These are phyloP conservation scores for Nothobranchius furzeri DNA, from an alignment of 2,113 vertebrate genomes.

Conservation along the genomic window DNA sequence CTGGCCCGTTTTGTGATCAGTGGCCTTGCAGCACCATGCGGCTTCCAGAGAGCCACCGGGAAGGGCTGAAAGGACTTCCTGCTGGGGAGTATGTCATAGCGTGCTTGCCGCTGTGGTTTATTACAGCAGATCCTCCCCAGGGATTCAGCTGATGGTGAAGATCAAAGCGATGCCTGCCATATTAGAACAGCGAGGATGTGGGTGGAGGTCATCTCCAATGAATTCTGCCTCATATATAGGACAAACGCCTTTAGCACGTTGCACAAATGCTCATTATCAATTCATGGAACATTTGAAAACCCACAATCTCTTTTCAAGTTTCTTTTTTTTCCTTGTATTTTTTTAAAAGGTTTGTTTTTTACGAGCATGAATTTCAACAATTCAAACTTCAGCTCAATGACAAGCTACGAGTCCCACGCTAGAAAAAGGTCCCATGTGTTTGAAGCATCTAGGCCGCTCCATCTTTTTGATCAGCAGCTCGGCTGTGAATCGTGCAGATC, in stretches of 20 bases:
- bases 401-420: constrained; percentile 63
- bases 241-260: constrained; percentile 66
- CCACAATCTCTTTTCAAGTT: constrained; percentile 43
- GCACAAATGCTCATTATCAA: constrained; percentile 73
- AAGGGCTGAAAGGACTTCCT: constrained; percentile 53
- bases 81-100: constrained; percentile 34
- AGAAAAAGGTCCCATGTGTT: constrained; percentile 73
- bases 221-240: constrained; percentile 67
- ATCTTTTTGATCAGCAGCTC: constrained; percentile 78
- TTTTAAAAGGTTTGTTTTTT: constrained; percentile 41
- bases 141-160: constrained; percentile 71
- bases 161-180: constrained; percentile 66
- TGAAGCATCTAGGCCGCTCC: constrained; percentile 76
- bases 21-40: constrained; percentile 38
- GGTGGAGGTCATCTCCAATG: constrained; percentile 77
- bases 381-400: constrained; percentile 73
- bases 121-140: constrained; percentile 58
- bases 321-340: constrained; percentile 11
- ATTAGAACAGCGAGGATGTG: constrained; percentile 69
- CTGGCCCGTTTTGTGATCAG: not conserved
- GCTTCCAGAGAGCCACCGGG: constrained; percentile 25
- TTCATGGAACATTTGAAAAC: constrained; percentile 65
- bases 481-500: constrained; percentile 74
- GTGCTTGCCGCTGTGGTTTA: constrained; percentile 37
- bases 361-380: constrained; percentile 57